These are phyloP conservation scores for Pedicia rivosa DNA, from an alignment of 2,888 invertebrate species.

Conservation along the genomic window DNA sequence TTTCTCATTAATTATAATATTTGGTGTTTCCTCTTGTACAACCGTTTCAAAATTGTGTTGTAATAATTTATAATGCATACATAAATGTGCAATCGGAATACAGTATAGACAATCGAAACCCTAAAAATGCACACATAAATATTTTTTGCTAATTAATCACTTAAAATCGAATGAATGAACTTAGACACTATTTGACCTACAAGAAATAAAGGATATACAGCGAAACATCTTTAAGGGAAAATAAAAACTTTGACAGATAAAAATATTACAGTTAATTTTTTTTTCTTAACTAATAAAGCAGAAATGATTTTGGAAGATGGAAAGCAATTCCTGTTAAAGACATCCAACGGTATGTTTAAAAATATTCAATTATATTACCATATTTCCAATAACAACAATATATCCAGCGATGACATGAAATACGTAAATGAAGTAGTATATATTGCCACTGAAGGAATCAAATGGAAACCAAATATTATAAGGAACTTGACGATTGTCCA, in stretches of 20 bases:
- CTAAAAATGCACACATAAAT: not conserved
- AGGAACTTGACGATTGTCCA: not conserved
- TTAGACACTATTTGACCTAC: not conserved
- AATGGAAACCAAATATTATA: constrained; percentile 4
- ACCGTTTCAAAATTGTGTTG: not conserved
- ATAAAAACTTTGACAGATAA: no score
- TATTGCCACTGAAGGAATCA: not conserved
- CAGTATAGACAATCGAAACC: constrained; percentile 1
- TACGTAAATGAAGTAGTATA: not conserved
- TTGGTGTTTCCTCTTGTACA: not conserved
- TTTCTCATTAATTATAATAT: not conserved
- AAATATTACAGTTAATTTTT: no score
- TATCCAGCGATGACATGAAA: constrained; percentile 1
- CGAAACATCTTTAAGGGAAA: no score
- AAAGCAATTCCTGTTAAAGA: no score
- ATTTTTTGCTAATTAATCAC: no score
- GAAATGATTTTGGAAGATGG: no score
- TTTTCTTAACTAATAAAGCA: no score
- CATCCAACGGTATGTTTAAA: no score
- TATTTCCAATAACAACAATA: constrained; percentile 1
- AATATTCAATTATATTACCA: no score
- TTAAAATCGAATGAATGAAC: no score
- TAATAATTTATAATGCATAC: constrained; percentile 1
- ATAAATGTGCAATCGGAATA: constrained; percentile 2
- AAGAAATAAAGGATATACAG: not conserved